Base-by-base conservation (phyloP, 2,113 vertebrate genomes). In the Mesoclemmys tuberculata region DNA sequence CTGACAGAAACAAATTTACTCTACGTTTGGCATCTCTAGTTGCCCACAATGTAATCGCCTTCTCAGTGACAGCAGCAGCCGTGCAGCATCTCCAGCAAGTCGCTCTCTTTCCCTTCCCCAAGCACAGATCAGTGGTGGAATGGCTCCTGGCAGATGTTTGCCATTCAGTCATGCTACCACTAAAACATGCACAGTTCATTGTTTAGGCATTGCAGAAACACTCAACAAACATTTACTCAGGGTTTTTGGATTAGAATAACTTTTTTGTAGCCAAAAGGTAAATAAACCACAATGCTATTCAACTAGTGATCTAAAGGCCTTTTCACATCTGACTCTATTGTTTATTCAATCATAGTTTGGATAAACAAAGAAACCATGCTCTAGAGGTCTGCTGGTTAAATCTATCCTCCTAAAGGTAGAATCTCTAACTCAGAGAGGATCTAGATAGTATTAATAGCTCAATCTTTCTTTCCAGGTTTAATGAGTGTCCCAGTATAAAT, bases 201-300 rank as follows among this genome's bases (percentile, higher is more conserved):
- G 96, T 97, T 97, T 95, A 93, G 97, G 93, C 85, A 2, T 49
- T 89, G 49, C 31, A 96, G 80, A 96, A 93, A 95, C 82, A 82
- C 95, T 95, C 82, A 77, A 84, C 94, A 97, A 97, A 97, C 95
- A 95, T 96, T 96, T 96, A 96, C 80, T 89, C 97, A 90, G 82
- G 75, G 87, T 86, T 96, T 90, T 87, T 94, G 94, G 94, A 94
- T 95, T 96, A 96, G 91, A 93, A 89, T 94, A 91, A 95, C 90
- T 91, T 94, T 94, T 96, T 80, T 96, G 95, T 87, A 94, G 93
- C 91, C 94, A 85, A 93, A 92, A 97, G 96, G 94, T 95, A 97
- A 96, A 96, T 97, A 96, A 96, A 93, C 92, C 93, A 94, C 95
- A 97, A 38, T 44, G 71, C 94, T 94, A 92, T 90, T 97, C 90